Evolutionary conservation across 2,113 vertebrate species (phyloP), one percentile per base, ranked within the genome.

Genomic region (Anthoscopus minutus): DNA sequence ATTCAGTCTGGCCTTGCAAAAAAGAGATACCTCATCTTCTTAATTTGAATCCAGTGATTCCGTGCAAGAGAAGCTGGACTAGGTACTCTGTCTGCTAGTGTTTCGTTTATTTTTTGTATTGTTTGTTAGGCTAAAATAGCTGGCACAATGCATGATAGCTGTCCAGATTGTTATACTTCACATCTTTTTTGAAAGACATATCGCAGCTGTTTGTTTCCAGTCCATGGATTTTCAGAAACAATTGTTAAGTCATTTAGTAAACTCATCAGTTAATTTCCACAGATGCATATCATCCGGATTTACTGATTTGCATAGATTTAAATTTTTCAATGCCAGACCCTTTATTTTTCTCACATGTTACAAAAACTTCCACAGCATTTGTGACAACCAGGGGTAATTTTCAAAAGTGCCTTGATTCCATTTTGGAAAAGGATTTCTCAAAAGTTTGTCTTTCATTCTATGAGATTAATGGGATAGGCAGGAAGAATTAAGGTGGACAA

Each of bases 181-280:
- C 57, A 77, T 77, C 67, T 83, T 84, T 89, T 94, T 71, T 88
- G 71, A 86, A 94, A 93, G 51, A 37, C 85, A 88, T 60, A 56
- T 82, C 6, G 0, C 96, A 96, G 89, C 85, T 96, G 94, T 86
- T 96, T 94, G 23, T 96, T 97, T 96, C 93, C 76, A 83, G 93
- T 62, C 76, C 71, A 57, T 3, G 51, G 86, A 74, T 93, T 94
- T 92, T 93, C 76, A 90, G 88, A 95, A 95, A 94, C 86, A 71
- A 97, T 94, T 88, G 88, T 74, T 62, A 93, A 94, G 86, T 90
- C 58, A 74, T 96, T 95, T 93, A 84, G 90, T 93, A 93, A 95
- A 88, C 72, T 95, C 76, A 88, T 90, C 93, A 86, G 93, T 82
- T 96, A 90, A 92, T 94, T 95, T 96, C 64, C 89, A 88, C 58